Evolutionary conservation across 2,113 vertebrate genomes (phyloP).

Genomic region (Catharus fuscescens): DNA sequence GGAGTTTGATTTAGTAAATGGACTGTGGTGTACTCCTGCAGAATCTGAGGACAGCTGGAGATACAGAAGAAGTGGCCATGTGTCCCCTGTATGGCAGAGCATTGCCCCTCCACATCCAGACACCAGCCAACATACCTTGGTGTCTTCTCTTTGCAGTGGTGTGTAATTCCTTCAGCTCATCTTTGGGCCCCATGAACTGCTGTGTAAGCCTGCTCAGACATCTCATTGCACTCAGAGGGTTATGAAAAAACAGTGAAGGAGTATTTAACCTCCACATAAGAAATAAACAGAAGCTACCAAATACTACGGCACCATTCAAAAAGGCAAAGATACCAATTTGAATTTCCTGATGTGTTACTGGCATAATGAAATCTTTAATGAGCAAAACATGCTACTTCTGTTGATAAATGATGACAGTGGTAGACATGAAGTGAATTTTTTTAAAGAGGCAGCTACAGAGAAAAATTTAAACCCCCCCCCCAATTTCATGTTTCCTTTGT

Average conservation of each 20-base stretch:
- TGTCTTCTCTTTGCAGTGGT: neutral
- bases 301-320: neutral
- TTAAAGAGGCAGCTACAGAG: neutral
- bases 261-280: neutral
- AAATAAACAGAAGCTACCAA: neutral
- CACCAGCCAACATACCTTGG: neutral
- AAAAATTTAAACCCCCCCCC: accelerated
- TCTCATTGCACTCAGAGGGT: neutral
- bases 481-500: neutral
- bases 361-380: neutral
- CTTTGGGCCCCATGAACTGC: neutral
- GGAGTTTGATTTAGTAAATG: neutral
- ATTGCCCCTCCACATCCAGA: neutral
- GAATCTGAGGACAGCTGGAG: neutral
- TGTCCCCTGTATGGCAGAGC: neutral
- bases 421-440: neutral
- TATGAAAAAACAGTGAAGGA: neutral
- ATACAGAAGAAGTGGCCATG: neutral
- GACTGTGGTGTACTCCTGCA: neutral
- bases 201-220: accelerated
- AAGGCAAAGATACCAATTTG: neutral
- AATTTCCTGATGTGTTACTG: neutral
- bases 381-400: neutral
- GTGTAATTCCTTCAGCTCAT: neutral
- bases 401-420: neutral